Evolutionary conservation across 2,797 vertebrate species (phyloP).

Genomic region (Neopelma chrysocephalum): DNA sequence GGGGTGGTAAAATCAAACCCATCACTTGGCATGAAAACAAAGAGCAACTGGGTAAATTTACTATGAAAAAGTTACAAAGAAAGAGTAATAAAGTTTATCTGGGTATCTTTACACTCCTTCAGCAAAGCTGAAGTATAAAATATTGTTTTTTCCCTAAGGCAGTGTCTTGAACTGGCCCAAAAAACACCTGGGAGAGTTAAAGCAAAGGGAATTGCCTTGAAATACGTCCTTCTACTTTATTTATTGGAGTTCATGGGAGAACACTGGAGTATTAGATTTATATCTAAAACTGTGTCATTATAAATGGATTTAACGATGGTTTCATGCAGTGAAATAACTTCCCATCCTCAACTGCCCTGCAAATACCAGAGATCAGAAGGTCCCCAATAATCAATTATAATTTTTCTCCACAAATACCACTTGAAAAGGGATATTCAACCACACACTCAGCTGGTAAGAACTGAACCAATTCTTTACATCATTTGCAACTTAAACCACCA

Average conservation of each 20-base stretch:
- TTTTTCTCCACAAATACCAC: background rate
- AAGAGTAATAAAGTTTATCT: background rate
- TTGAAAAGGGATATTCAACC: background rate
- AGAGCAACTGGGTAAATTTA: background rate
- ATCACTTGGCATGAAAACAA: background rate
- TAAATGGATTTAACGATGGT: background rate
- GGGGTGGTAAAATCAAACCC: background rate
- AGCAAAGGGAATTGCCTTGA: background rate
- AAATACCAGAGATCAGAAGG: background rate
- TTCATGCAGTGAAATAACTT: background rate
- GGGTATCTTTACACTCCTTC: background rate
- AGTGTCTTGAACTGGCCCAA: background rate
- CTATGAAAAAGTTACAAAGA: background rate
- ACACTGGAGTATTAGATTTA: background rate
- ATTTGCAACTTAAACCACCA: background rate
- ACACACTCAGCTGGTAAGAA: background rate
- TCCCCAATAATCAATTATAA: background rate
- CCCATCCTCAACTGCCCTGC: background rate
- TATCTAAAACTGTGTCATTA: background rate
- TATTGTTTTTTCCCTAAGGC: background rate
- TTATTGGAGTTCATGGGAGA: background rate
- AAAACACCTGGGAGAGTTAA: background rate
- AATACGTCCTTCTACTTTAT: background rate
- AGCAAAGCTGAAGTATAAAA: background rate
- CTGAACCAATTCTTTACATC: background rate